Evolutionary conservation across 2,888 invertebrate genomes (phyloP), one percentile per base, ranked within the genome.

Genomic region (Xanthia togata): DNA sequence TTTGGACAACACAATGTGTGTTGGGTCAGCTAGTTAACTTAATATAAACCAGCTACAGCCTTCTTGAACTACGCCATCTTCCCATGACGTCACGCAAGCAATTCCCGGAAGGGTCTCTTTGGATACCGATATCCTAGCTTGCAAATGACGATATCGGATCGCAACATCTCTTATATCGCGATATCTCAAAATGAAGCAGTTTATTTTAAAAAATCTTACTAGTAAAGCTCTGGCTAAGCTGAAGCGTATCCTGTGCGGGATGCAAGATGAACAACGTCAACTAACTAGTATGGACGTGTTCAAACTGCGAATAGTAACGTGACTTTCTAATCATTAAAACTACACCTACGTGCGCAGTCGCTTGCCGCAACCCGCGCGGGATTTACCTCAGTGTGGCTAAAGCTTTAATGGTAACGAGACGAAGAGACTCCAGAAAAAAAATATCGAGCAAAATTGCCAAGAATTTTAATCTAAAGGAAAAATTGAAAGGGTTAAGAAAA

Each of bases 391-490:
- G 4, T 65, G 8, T 31, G 23, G 23, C 4, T 23, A 14, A 11
- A 53, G 2, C 31, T n/a, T 55, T 47, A 65, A 63, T 35, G 4
- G 11, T n/a, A 59, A 73, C 35, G 17, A 70, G 35, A 12, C 20
- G 12, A 14, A 35, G 23, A 38, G 17, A 14, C n/a, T 70, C 44
- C 35, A 62, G 1, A 67, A 35, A 65, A 78, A 47, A 63, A 64
- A 57, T 44, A 72, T 70, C 55, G 59, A 41, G n/a, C 35, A 71
- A 71, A 47, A 69, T 35, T 73, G 31, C 60, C 41, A 60, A 79
- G 84, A 79, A 83, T 86, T 86, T 83, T 70, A 83, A 83, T 83
- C 71, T 63, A 3, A 38, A 83, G 5, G 35, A 64, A 65, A 73
- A 82, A 47, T 26, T 70, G 0, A 67, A 75, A 59, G 69, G 68